A percentile compares a stretch with the other conserved stretches of the same genome.
Conservation (phyloP, 2,797 vertebrate genomes). For the Sarcoramphus papa region DNA sequence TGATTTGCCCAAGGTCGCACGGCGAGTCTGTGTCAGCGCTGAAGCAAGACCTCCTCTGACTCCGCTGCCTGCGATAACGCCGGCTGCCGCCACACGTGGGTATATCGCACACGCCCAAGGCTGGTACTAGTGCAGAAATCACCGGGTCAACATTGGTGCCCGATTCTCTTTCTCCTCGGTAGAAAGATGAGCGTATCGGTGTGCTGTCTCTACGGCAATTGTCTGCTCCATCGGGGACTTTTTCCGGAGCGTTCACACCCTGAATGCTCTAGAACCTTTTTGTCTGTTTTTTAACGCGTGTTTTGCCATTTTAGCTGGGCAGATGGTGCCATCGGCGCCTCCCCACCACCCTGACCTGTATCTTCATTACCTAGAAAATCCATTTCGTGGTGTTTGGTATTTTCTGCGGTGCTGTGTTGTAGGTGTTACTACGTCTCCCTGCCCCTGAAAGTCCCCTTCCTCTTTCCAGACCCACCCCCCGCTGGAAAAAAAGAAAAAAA, state of each 20-base stretch:
- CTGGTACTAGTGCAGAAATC: neutral
- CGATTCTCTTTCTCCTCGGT: neutral
- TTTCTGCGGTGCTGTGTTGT: neutral
- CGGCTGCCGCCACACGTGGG: neutral
- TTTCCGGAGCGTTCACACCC: neutral
- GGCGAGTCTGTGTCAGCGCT: neutral
- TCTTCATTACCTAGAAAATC: neutral
- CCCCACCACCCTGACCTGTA: neutral
- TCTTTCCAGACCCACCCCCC: neutral
- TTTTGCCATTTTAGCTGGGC: neutral
- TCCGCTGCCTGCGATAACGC: neutral
- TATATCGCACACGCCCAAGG: neutral
- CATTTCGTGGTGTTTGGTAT: rapidly evolving
- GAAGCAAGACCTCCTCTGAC: neutral
- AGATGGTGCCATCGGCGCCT: neutral
- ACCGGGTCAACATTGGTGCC: rapidly evolving
- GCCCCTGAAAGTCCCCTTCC: neutral
- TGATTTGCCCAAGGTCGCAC: conserved; percentile 2
- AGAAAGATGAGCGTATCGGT: neutral
- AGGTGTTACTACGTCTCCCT: neutral
- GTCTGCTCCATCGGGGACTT: neutral
- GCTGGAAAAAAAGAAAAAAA: neutral
- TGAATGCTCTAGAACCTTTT: neutral
- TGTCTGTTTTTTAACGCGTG: neutral
- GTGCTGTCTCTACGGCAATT: neutral